Base-by-base conservation (phyloP, 2,113 vertebrate genomes). In the Malurus melanocephalus region DNA sequence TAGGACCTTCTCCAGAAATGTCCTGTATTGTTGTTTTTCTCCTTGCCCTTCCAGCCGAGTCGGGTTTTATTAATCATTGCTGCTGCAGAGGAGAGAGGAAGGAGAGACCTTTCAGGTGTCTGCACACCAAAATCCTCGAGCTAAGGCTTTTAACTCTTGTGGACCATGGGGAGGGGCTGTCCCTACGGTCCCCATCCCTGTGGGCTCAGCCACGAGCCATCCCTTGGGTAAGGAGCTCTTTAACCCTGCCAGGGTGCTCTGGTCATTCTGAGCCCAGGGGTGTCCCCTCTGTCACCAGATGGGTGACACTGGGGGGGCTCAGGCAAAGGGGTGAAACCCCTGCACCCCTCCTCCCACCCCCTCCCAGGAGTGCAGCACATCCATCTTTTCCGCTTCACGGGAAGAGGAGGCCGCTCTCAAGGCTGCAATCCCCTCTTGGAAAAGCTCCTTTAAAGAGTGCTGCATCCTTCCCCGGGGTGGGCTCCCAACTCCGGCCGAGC, bases 311-410 rank as follows among this genome's bases (percentile, higher is more conserved):
- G 33, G 45, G 0, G 12, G 12, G 21, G 32, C 3, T 2, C 42
- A 52, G 48, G 20, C 13, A 61, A 46, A 59, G 35, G 18, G 26
- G 10, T 4, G 3, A 48, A 67, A 55, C 20, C 9, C 6, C 46
- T 9, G 21, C 26, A 32, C 16, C 6, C 27, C 11, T 4, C 19
- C 28, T 12, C 55, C 20, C 52, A 18, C 40, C 21, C 1, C 13
- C 26, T 76, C 57, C 62, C 0, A 0, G 55, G 38, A 71, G 12
- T 0, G 0, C 56, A 17, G 24, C 0, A 1, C 55, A 62, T 89
- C 75, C 81, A n/a, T n/a, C 69, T 64, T 59, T 69, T 72, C 62
- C 3, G 2, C 67, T 87, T 80, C 85, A 62, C 0, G 0, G 78
- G 85, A 68, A 65, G 13, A 18, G 22, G 10, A 73, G 16, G 23